Conservation (phyloP, 2,888 invertebrate species). For the Trichogramma dendrolimi region DNA sequence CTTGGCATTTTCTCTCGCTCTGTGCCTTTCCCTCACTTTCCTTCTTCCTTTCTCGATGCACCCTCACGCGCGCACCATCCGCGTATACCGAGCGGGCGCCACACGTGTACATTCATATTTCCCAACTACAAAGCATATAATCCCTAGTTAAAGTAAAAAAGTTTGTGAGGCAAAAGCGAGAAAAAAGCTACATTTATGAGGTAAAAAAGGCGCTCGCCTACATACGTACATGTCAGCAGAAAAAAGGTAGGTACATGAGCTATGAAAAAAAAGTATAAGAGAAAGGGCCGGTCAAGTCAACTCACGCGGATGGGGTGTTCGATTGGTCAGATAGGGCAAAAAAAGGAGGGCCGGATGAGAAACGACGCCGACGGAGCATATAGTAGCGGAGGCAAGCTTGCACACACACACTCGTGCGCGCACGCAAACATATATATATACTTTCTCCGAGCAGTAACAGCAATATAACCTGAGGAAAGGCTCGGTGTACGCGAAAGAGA, state of each 20-base stretch:
- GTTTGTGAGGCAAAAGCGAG: too few relatives aligned
- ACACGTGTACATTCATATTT: not conserved
- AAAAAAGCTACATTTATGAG: too few relatives aligned
- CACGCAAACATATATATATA: too few relatives aligned
- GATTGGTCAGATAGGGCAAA: slow-evolving; percentile 51
- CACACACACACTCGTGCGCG: too few relatives aligned
- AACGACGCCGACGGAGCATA: slow-evolving; percentile 38
- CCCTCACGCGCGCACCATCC: too few relatives aligned
- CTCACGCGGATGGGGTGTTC: slow-evolving; percentile 39
- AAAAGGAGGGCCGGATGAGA: slow-evolving; percentile 45
- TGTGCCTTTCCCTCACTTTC: not conserved
- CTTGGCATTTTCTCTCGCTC: slow-evolving; percentile 9
- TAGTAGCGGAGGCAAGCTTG: too few relatives aligned
- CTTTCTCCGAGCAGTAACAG: slow-evolving; percentile 39
- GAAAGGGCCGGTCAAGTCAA: slow-evolving; percentile 44
- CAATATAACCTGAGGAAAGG: slow-evolving; percentile 52
- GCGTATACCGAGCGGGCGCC: too few relatives aligned
- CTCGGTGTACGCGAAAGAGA: slow-evolving; percentile 30
- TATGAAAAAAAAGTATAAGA: slow-evolving; percentile 29
- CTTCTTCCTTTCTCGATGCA: slow-evolving; percentile 7
- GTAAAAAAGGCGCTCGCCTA: not conserved
- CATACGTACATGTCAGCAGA: not conserved
- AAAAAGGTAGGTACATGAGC: too few relatives aligned
- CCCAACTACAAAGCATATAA: not conserved
- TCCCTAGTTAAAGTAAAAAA: too few relatives aligned